These are phyloP conservation scores for Diaperis boleti DNA, from an alignment of 2,888 invertebrate genomes.

Conservation along the genomic window DNA sequence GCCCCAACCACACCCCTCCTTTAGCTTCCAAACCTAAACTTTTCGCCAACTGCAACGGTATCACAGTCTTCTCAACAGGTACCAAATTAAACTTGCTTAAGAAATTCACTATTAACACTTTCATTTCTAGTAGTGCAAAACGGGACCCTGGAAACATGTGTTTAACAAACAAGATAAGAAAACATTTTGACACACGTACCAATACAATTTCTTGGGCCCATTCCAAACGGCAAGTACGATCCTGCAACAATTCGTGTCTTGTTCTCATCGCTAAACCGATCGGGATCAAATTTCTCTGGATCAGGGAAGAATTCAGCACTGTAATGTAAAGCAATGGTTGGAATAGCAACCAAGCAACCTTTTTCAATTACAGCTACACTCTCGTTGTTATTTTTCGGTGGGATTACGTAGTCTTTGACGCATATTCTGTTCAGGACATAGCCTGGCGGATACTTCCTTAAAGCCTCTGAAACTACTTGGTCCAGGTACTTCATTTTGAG, in stretches of 20 bases:
- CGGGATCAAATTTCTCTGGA: slow-evolving; percentile 68
- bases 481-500: slow-evolving; percentile 69
- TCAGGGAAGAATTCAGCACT: slow-evolving; percentile 70
- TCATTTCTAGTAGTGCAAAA: slow-evolving; percentile 60
- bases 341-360: slow-evolving; percentile 67
- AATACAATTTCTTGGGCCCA: slow-evolving; percentile 62
- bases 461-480: slow-evolving; percentile 70
- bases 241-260: slow-evolving; percentile 66
- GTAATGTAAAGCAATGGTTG: slow-evolving; percentile 68
- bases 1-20: slow-evolving; percentile 51
- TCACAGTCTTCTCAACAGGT: slow-evolving; percentile 54
- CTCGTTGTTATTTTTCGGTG: slow-evolving; percentile 64
- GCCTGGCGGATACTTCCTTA: slow-evolving; percentile 71
- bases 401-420: slow-evolving; percentile 69
- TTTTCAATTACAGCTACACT: slow-evolving; percentile 59
- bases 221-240: slow-evolving; percentile 69
- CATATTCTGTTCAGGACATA: slow-evolving; percentile 69
- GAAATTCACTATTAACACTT: slow-evolving; percentile 56
- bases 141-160: slow-evolving; percentile 56
- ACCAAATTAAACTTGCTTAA: slow-evolving; percentile 57
- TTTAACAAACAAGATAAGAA: too few relatives aligned
- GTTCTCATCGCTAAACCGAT: slow-evolving; percentile 59
- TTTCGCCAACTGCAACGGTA: slow-evolving; percentile 51
- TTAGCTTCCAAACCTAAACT: slow-evolving; percentile 46
- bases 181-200: slow-evolving; percentile 51